Base-by-base conservation (phyloP, 2,888 invertebrate genomes). In the Drosophila setosimentum region DNA sequence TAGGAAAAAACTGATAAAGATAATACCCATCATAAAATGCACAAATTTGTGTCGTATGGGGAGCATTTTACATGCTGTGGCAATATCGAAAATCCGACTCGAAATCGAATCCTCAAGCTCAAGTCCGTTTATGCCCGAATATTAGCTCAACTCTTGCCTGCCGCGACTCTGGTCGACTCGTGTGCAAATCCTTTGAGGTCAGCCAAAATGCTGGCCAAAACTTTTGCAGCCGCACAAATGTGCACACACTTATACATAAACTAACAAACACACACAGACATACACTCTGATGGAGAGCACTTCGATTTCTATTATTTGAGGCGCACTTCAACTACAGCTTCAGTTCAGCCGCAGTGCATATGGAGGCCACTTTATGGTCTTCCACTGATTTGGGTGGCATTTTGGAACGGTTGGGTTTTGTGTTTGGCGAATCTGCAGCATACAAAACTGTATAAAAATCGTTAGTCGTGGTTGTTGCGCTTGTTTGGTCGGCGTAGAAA, bases 121-220 rank as follows among this genome's bases (percentile, higher is more conserved):
- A n/a, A n/a, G n/a, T n/a, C 21, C 63, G 24, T 67, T 57, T 40
- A 53, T 65, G 68, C 69, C 54, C 42, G 74, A 66, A 87, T 87
- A 84, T 89, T 76, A 74, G 85, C 87, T 87, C 82, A 59, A 68
- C 30, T 45, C 51, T 59, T 37, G 70, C 21, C 29, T 76, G 64
- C 55, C 53, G 45, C 55, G 29, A 16, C 42, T n/a, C 49, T 61
- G 58, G 13, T 48, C 58, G 68, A 21, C 16, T 57, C 42, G 59
- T 65, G 63, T 64, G 40, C 80, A 89, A 89, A 84, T 82, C 87
- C 89, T 78, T 76, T 80, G 85, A 82, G 85, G 85, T 89, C 87
- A 82, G 74, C 75, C 68, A 66, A 73, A 78, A 83, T 70, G 70
- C 76, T 71, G 69, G 63, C 49, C 65, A 66, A 67, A 70, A 67